Conservation (phyloP, 2,797 vertebrate genomes). For the Aphelocoma californica region DNA sequence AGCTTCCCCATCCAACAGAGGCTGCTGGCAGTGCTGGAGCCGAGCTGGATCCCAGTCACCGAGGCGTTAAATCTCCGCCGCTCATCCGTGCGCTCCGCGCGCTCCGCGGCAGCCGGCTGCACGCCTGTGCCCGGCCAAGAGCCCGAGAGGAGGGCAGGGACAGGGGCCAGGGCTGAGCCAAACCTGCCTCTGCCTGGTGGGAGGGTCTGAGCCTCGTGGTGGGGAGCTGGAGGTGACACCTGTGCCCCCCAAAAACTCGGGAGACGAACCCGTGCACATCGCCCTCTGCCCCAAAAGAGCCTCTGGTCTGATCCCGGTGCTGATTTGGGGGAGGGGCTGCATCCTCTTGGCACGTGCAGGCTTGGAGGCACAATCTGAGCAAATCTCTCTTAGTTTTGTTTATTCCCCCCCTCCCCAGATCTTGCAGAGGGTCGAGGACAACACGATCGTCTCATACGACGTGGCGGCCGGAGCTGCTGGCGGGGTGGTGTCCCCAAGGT, state of each 20-base stretch:
- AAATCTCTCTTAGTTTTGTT: neutral
- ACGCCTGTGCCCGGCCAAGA: neutral
- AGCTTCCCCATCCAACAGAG: neutral
- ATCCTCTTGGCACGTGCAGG: fast-evolving
- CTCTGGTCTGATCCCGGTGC: neutral
- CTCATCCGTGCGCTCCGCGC: neutral
- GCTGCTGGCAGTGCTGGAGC: slow-evolving; percentile 19
- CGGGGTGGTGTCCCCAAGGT: slow-evolving; percentile 93
- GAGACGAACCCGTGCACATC: fast-evolving
- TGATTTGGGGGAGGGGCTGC: neutral
- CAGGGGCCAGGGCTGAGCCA: neutral
- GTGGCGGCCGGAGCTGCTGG: slow-evolving; percentile 90
- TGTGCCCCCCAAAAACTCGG: neutral
- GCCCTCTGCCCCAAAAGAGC: fast-evolving
- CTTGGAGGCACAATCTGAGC: neutral
- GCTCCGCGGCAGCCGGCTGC: neutral
- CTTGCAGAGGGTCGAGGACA: slow-evolving; percentile 92
- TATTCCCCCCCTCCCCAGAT: slow-evolving; percentile 73
- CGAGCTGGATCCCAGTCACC: slow-evolving; percentile 6
- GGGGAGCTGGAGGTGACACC: neutral
- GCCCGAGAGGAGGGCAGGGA: slow-evolving; percentile 44
- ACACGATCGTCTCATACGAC: slow-evolving; percentile 90
- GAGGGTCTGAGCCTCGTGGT: neutral
- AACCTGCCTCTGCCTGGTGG: neutral
- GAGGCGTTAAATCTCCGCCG: slow-evolving; percentile 44